Evolutionary conservation across 2,888 invertebrate species (phyloP), one percentile per base, ranked within the genome.

Genomic region (Pocota personata): DNA sequence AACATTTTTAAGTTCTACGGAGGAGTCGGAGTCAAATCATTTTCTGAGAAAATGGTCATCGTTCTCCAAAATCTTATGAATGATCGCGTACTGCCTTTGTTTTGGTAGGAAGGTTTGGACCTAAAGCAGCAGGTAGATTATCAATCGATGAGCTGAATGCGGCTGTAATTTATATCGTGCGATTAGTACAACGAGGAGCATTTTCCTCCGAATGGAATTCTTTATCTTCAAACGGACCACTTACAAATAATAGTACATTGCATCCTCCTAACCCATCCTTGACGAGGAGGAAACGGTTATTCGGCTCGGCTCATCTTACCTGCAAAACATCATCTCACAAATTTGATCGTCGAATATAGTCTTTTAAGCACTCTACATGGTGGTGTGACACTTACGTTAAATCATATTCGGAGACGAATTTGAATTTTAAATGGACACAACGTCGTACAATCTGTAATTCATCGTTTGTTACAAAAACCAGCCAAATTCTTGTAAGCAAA

Each of bases 341-440:
- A 40, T 40, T 37, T 16, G 10, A 27, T 75, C 7, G 46, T 75
- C 21, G 1, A 27, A 35, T 43, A 35, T 24, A 75, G 62, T 43
- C 62, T 37, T 40, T 10, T 24, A 1, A 19, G 19, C n/a, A 73
- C 62, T 16, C 4, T 48, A 43, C 72, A 58, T 12, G 75, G 75
- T 19, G 66, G 76, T n/a, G 67, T 46, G 14, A 58, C 76, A 14
- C 30, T 66, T 8, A 76, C 67, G n/a, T 37, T 66, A 7, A 66
- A 67, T 24, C 67, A 67, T 32, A 52, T 58, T 5, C 66, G 80
- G 10, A 80, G 73, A 32, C 43, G 24, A n/a, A 72, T 62, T 66
- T 79, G 71, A 48, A 55, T 79, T 21, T 57, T 72, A 14, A 79
- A 80, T 60, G 73, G 73, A 14, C 57, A 73, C 10, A 80, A 73